Evolutionary conservation across 2,797 vertebrate genomes (phyloP).

Genomic region (Acanthurus tractus): DNA sequence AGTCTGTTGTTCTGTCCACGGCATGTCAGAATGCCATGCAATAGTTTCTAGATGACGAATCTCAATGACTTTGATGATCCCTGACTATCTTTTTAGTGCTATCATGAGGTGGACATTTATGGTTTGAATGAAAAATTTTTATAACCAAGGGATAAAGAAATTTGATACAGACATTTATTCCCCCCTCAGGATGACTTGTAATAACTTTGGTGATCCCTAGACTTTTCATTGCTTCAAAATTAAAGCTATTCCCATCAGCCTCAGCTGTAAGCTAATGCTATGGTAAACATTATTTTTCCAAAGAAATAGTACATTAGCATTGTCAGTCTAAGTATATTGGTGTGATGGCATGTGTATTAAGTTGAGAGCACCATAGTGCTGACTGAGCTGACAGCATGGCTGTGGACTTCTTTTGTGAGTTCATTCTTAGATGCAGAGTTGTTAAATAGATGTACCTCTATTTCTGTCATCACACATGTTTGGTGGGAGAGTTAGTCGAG

Average conservation of each 20-base stretch:
- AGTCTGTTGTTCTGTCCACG: too few relatives aligned
- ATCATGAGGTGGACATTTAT: too few relatives aligned
- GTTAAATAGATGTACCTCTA: slow-evolving; percentile 43
- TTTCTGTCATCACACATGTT: slow-evolving; percentile 55
- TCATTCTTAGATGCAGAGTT: background rate
- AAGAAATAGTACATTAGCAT: background rate
- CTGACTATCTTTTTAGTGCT: too few relatives aligned
- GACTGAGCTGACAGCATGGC: background rate
- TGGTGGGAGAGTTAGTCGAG: slow-evolving; percentile 25
- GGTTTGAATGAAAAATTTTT: background rate
- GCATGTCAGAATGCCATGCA: too few relatives aligned
- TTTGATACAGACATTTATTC: background rate
- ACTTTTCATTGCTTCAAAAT: background rate
- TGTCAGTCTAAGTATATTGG: background rate
- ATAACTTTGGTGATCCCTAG: background rate
- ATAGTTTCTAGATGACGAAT: too few relatives aligned
- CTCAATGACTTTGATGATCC: too few relatives aligned
- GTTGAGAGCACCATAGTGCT: background rate
- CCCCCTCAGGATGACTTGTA: background rate
- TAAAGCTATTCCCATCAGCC: background rate
- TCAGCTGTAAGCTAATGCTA: background rate
- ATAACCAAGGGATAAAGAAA: background rate
- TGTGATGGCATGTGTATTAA: background rate
- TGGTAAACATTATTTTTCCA: too few relatives aligned
- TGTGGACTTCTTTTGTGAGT: background rate